A percentile compares a stretch with the other conserved stretches of the same genome.
Evolutionary conservation across 2,797 vertebrate genomes (phyloP).

Genomic region (Betta splendens): DNA sequence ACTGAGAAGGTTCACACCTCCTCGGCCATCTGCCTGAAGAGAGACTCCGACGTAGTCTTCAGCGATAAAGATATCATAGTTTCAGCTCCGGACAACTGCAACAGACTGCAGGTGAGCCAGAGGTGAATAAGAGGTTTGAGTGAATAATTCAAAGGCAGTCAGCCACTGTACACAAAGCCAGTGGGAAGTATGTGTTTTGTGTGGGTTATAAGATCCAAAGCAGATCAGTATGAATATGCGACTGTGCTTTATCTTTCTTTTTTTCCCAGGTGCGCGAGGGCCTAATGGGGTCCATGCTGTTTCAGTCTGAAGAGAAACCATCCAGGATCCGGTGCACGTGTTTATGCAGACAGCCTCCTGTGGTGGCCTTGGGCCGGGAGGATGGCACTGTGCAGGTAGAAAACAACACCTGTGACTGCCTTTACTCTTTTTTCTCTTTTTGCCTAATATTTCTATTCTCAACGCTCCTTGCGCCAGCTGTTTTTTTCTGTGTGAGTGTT

Average conservation of each 20-base stretch:
- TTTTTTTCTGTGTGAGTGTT: background rate
- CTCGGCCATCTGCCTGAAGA: constrained; percentile 87
- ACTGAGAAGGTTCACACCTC: constrained; percentile 91
- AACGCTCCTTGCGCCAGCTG: background rate
- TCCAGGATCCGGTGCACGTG: constrained; percentile 87
- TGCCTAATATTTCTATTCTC: constrained; percentile 34
- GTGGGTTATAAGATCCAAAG: background rate
- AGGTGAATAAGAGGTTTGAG: background rate
- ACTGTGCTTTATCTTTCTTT: too few relatives aligned
- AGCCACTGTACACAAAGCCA: too few relatives aligned
- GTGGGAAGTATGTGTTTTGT: background rate
- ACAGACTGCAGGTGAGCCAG: constrained; percentile 86
- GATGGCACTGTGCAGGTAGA: constrained; percentile 85
- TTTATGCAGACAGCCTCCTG: constrained; percentile 77
- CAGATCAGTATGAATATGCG: background rate
- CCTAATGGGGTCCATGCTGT: constrained; percentile 78
- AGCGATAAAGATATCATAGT: constrained; percentile 79
- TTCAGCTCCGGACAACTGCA: constrained; percentile 88
- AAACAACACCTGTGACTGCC: constrained; percentile 11
- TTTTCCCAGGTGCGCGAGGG: constrained; percentile 85
- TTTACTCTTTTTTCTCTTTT: constrained; percentile 8
- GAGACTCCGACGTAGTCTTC: constrained; percentile 90
- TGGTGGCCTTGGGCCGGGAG: constrained; percentile 84
- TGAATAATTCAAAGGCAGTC: background rate
- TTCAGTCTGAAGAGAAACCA: constrained; percentile 81